Evolutionary conservation across 2,797 vertebrate genomes (phyloP).

Genomic region (Diplodus puntazzo): DNA sequence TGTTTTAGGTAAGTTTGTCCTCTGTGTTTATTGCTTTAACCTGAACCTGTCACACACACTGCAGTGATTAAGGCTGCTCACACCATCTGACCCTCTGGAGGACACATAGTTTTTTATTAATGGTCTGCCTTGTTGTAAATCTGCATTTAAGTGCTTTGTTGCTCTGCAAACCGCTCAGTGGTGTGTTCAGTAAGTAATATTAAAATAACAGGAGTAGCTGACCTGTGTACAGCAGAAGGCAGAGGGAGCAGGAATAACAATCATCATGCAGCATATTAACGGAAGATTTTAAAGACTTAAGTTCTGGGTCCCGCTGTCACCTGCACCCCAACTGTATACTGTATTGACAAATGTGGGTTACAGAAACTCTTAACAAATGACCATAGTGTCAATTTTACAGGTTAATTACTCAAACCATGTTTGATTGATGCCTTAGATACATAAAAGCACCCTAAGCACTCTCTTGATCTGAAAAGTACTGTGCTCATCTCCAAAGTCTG

Average conservation of each 20-base stretch:
- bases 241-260: not conserved
- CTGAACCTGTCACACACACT: conserved; percentile 5
- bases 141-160: not conserved
- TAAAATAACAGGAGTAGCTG: conserved; percentile 3
- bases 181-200: conserved; percentile 22
- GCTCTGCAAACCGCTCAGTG: not conserved
- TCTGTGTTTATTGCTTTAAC: not conserved
- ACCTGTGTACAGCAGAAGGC: not conserved
- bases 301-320: not conserved
- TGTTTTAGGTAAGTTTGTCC: conserved; percentile 15
- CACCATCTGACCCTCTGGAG: not conserved
- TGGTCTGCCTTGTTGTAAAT: conserved; percentile 5
- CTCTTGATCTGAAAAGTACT: too few relatives aligned
- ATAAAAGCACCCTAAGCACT: not conserved
- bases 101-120: not conserved
- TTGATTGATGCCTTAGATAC: not conserved
- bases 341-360: not conserved
- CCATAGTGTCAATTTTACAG: not conserved
- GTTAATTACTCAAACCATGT: not conserved
- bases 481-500: too few relatives aligned
- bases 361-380: not conserved
- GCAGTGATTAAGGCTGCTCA: conserved; percentile 28
- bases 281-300: not conserved
- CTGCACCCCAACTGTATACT: not conserved
- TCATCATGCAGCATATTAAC: conserved; percentile 4